These are phyloP conservation scores for Spodoptera exigua DNA, from an alignment of 2,888 invertebrate species.

Conservation along the genomic window DNA sequence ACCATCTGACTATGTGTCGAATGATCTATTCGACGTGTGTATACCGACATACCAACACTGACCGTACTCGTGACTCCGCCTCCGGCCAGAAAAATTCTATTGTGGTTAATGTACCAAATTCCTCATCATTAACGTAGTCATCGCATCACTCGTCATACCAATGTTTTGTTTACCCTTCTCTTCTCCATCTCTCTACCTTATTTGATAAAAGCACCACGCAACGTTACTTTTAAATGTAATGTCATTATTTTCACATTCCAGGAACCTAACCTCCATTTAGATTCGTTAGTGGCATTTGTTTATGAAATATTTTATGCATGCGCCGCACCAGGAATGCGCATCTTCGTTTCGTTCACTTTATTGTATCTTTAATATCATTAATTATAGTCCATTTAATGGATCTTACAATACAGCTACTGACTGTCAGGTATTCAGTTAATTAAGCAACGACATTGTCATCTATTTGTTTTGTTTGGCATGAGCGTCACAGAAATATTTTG, in stretches of 20 bases:
- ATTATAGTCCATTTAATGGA: conserved; percentile 54
- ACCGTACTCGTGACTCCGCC: conserved; percentile 78
- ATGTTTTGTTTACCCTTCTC: conserved; percentile 74
- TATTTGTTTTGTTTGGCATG: conserved; percentile 68
- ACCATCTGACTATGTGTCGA: conserved; percentile 73
- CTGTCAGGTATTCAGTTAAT: conserved; percentile 50
- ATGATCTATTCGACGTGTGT: conserved; percentile 71
- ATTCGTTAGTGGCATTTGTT: conserved; percentile 70
- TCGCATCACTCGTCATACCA: conserved; percentile 72
- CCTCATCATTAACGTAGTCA: conserved; percentile 82
- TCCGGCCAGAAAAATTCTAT: conserved; percentile 86
- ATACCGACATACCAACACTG: conserved; percentile 74
- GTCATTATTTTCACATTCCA: conserved; percentile 72
- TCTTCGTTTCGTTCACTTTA: conserved; percentile 62
- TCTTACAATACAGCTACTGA: conserved; percentile 60
- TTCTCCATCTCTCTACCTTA: conserved; percentile 65
- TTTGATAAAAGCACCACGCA: conserved; percentile 67
- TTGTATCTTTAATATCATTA: conserved; percentile 66
- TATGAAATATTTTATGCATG: conserved; percentile 66
- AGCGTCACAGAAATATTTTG: conserved; percentile 66
- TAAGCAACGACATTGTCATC: conserved; percentile 62
- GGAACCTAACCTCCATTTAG: conserved; percentile 77
- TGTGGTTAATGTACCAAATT: conserved; percentile 87
- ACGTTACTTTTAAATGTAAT: conserved; percentile 69
- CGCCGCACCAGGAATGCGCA: conserved; percentile 71